These are phyloP conservation scores for Drosophila neocordata DNA, from an alignment of 1,140 invertebrate genomes.

Conservation along the genomic window DNA sequence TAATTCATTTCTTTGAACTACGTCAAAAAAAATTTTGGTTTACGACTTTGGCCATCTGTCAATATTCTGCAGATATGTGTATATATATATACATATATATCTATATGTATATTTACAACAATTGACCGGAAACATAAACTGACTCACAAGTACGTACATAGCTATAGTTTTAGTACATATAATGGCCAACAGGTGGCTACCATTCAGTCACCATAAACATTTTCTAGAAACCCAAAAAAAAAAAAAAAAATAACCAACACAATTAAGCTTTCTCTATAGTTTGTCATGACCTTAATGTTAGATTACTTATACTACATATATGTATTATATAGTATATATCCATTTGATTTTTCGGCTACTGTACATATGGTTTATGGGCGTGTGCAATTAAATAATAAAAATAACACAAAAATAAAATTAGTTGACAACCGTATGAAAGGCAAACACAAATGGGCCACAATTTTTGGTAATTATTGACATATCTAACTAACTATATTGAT, in stretches of 20 bases:
- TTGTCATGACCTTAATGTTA: not conserved
- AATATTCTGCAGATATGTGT: not conserved
- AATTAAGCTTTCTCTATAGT: not conserved
- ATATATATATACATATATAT: too few species aligned
- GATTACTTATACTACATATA: not conserved
- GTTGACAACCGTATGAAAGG: not conserved
- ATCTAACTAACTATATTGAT: constrained; percentile 1
- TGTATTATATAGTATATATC: not conserved
- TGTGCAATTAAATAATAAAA: not conserved
- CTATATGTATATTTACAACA: not conserved
- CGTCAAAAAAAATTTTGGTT: not conserved
- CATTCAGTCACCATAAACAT: not conserved
- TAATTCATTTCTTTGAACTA: not conserved
- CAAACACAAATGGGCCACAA: not conserved
- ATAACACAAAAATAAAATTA: constrained; percentile 7
- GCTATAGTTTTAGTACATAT: not conserved
- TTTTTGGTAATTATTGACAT: constrained; percentile 10
- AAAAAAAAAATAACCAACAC: not conserved
- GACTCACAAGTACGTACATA: constrained; percentile 6
- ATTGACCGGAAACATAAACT: constrained; percentile 7
- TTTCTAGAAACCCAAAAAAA: not conserved
- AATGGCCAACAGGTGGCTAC: not conserved
- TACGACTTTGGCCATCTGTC: not conserved
- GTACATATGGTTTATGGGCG: constrained; percentile 1
- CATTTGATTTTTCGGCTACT: constrained; percentile 6